phyloP scores from a whole-genome alignment of 2,797 vertebrate genomes.

The Coregonus sp. region DNA sequence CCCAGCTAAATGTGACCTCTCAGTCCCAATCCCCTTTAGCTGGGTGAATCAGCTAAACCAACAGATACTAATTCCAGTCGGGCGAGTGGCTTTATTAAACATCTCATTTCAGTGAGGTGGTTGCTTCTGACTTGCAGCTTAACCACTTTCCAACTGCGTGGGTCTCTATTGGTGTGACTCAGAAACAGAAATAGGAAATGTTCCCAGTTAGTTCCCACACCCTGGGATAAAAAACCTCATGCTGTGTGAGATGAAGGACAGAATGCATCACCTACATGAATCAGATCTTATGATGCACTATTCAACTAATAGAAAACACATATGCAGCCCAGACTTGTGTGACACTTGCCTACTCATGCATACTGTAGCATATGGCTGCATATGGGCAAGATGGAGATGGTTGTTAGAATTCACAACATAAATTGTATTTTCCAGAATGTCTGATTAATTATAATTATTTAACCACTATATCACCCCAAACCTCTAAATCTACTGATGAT shows the following conservation, averaged over 20 bases:
- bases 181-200: slow-evolving; percentile 48
- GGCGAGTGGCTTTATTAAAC: slow-evolving; percentile 65
- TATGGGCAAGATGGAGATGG: too few relatives aligned
- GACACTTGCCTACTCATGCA: too few relatives aligned
- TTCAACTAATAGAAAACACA: not conserved
- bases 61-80: slow-evolving; percentile 67
- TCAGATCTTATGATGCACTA: slow-evolving; percentile 27
- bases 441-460: not conserved
- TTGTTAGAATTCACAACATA: too few relatives aligned
- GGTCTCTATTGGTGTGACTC: slow-evolving; percentile 53
- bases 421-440: too few relatives aligned
- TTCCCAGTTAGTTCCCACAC: slow-evolving; percentile 50
- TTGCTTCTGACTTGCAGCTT: slow-evolving; percentile 43
- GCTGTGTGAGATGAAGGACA: not conserved
- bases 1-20: slow-evolving; percentile 68
- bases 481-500: not conserved
- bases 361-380: too few relatives aligned
- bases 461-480: not conserved
- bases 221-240: not conserved
- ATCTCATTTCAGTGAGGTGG: slow-evolving; percentile 53
- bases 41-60: slow-evolving; percentile 74
- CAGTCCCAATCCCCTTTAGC: slow-evolving; percentile 45
- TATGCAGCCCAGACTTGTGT: not conserved
- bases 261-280: slow-evolving; percentile 36
- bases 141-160: slow-evolving; percentile 49